A percentile compares a stretch with the other conserved stretches of the same genome.
Conservation (phyloP, 2,797 vertebrate species). For the Danio choprae region DNA sequence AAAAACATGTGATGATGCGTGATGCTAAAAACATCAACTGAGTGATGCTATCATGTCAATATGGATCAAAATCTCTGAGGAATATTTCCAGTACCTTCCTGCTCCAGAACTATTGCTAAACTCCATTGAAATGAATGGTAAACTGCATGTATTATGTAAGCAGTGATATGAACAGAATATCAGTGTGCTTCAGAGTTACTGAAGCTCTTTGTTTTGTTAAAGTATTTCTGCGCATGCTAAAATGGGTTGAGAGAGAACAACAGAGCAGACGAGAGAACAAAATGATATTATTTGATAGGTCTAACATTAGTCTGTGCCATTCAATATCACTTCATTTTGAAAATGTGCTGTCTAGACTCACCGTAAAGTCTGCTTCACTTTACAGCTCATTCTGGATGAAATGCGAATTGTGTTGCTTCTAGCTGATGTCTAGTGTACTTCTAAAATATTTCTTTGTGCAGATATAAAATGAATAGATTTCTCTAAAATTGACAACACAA, state of each 20-base stretch:
- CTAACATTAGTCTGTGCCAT: slow-evolving; percentile 61
- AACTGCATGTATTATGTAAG: not conserved
- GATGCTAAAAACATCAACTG: no score
- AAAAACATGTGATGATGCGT: no score
- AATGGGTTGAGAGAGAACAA: slow-evolving; percentile 57
- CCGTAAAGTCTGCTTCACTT: not conserved
- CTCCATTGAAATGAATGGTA: not conserved
- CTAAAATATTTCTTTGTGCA: no score
- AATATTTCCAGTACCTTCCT: no score
- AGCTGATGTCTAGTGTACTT: no score
- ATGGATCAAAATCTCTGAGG: no score
- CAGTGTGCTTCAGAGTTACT: not conserved
- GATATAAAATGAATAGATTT: no score
- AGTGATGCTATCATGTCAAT: no score
- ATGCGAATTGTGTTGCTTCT: no score
- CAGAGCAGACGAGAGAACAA: slow-evolving; percentile 57
- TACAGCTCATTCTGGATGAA: not conserved
- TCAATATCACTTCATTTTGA: not conserved
- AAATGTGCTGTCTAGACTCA: not conserved
- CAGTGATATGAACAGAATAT: not conserved
- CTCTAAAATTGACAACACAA: no score
- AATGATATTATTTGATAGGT: slow-evolving; percentile 69
- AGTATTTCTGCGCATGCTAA: slow-evolving; percentile 11
- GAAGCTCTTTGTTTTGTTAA: slow-evolving; percentile 10
- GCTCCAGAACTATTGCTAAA: no score